Percentiles rank a stretch among this genome's conserved stretches.
Evolutionary conservation across 2,113 vertebrate species (phyloP).

Genomic region (Apus apus): DNA sequence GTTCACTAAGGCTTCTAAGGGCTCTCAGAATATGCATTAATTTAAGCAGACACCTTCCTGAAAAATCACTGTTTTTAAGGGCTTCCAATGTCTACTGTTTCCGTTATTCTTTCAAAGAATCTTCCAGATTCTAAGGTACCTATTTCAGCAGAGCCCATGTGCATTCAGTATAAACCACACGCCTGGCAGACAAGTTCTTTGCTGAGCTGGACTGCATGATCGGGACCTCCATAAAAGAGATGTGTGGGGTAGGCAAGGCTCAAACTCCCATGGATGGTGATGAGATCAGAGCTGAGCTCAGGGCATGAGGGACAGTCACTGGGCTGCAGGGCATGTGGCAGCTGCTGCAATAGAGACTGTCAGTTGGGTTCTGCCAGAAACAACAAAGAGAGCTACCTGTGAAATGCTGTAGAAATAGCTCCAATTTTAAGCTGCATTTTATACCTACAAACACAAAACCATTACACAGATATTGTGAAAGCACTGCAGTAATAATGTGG

Average conservation of each 20-base stretch:
- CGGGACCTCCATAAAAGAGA: not conserved
- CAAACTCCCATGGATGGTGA: not conserved
- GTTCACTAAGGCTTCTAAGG: not conserved
- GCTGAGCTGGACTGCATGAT: not conserved
- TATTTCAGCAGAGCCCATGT: not conserved
- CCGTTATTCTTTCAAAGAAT: not conserved
- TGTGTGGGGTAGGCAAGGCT: not conserved
- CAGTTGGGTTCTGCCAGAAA: not conserved
- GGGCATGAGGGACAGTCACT: not conserved
- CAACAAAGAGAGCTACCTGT: not conserved
- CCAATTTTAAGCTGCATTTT: not conserved
- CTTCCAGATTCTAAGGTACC: not conserved
- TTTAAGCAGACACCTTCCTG: not conserved
- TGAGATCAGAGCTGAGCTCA: slow-evolving; percentile 21
- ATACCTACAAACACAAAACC: not conserved
- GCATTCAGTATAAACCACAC: not conserved
- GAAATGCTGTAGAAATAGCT: not conserved
- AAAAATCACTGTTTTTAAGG: not conserved
- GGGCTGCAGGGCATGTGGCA: not conserved
- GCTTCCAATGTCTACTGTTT: not conserved
- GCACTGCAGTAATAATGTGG: not conserved
- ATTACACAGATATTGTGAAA: not conserved
- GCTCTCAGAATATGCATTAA: not conserved
- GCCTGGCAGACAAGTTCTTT: not conserved
- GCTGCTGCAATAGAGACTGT: slow-evolving; percentile 1